phyloP scores from a whole-genome alignment of 2,113 vertebrate species.

The Bos javanicus region DNA sequence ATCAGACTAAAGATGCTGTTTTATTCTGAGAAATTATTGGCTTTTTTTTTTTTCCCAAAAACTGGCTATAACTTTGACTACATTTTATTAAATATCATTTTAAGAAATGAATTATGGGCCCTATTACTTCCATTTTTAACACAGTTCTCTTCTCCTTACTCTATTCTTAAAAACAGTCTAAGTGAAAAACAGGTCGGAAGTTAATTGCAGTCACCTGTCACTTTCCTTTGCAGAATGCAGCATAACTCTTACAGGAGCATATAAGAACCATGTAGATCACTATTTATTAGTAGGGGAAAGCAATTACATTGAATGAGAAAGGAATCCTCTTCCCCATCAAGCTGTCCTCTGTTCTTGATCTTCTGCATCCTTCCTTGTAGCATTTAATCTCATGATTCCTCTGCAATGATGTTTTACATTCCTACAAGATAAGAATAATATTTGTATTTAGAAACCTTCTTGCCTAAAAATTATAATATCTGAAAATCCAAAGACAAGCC shows the following conservation, averaged over 20 bases:
- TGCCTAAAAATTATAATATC: conserved; percentile 63
- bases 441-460: conserved; percentile 67
- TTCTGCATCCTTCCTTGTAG: conserved; percentile 49
- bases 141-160: conserved; percentile 48
- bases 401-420: conserved; percentile 66
- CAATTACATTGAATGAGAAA: conserved; percentile 63
- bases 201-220: conserved; percentile 67
- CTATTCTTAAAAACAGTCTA: conserved; percentile 28
- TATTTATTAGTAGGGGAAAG: conserved; percentile 63
- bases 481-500: conserved; percentile 52
- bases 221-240: conserved; percentile 56
- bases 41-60: conserved; percentile 59
- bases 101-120: conserved; percentile 63
- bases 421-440: conserved; percentile 69
- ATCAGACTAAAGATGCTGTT: not conserved
- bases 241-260: conserved; percentile 36
- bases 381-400: conserved; percentile 72
- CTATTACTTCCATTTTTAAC: conserved; percentile 62
- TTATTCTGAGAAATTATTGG: conserved; percentile 66
- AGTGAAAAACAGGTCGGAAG: conserved; percentile 67
- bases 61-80: conserved; percentile 54
- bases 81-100: conserved; percentile 60
- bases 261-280: conserved; percentile 3
- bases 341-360: conserved; percentile 47
- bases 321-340: conserved; percentile 29